These are phyloP conservation scores for Scartelaos histophorus DNA, from an alignment of 2,113 vertebrate genomes.

Conservation along the genomic window DNA sequence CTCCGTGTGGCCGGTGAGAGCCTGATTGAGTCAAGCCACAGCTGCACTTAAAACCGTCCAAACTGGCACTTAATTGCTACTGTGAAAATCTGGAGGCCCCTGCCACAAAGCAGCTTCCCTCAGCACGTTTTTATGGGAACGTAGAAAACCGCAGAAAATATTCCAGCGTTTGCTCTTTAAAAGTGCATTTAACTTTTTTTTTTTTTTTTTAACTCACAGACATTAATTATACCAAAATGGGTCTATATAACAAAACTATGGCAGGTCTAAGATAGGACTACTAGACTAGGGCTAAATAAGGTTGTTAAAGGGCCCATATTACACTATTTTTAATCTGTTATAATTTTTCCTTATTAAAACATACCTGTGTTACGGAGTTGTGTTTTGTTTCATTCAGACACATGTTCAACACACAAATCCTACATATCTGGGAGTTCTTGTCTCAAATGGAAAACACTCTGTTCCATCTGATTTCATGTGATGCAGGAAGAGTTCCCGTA, in stretches of 20 bases:
- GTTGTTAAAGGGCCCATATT: neutral
- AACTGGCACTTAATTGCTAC: slow-evolving; percentile 58
- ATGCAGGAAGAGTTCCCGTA: too few relatives aligned
- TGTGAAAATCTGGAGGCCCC: slow-evolving; percentile 36
- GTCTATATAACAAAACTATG: neutral
- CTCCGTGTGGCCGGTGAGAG: slow-evolving; percentile 24
- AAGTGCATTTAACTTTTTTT: slow-evolving; percentile 5
- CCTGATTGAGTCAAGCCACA: slow-evolving; percentile 39
- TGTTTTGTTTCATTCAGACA: too few relatives aligned
- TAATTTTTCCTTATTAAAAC: too few relatives aligned
- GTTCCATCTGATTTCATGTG: too few relatives aligned
- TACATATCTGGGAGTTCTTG: too few relatives aligned
- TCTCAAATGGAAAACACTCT: too few relatives aligned
- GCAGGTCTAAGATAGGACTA: neutral
- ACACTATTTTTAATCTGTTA: too few relatives aligned
- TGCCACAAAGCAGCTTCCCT: slow-evolving; percentile 51
- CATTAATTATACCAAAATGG: neutral
- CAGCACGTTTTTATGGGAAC: slow-evolving; percentile 52
- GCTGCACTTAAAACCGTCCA: slow-evolving; percentile 41
- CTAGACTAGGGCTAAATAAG: neutral
- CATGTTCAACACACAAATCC: too few relatives aligned
- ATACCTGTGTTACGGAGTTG: too few relatives aligned
- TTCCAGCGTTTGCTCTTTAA: slow-evolving; percentile 11
- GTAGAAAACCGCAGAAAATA: slow-evolving; percentile 14
- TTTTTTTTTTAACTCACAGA: neutral